Conservation (phyloP, 2,797 vertebrate species). For the Anomalospiza imberbis region DNA sequence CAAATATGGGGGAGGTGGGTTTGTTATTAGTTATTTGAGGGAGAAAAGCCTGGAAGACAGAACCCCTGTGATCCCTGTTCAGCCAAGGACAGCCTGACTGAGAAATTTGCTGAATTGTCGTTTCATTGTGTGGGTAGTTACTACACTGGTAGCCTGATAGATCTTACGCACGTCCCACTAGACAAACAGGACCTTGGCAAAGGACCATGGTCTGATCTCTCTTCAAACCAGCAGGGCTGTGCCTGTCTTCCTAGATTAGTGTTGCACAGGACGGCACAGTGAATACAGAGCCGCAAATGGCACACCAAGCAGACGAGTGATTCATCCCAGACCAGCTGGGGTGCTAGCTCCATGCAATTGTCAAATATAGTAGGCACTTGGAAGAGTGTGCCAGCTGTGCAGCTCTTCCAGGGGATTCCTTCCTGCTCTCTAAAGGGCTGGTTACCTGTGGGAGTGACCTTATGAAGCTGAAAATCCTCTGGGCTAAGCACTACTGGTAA, state of each 20-base stretch:
- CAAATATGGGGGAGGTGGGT: neutral
- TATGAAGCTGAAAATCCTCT: neutral
- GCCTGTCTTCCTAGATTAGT: neutral
- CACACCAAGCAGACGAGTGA: neutral
- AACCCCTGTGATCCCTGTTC: neutral
- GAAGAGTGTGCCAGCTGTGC: neutral
- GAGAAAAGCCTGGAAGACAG: neutral
- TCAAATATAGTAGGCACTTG: neutral
- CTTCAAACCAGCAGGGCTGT: neutral
- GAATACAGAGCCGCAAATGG: rapidly evolving
- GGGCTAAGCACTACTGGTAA: neutral
- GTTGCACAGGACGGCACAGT: neutral
- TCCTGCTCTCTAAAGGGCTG: neutral
- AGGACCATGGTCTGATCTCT: neutral
- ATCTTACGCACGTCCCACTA: neutral
- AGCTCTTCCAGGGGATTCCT: neutral
- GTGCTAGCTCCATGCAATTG: neutral
- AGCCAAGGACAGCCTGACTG: neutral
- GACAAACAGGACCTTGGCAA: neutral
- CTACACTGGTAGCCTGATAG: neutral
- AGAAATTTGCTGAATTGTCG: neutral
- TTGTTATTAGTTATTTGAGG: neutral
- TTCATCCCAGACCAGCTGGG: neutral
- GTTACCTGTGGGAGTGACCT: neutral
- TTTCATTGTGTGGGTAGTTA: neutral